Conservation (phyloP, 2,113 vertebrate genomes). For the Python bivittatus region DNA sequence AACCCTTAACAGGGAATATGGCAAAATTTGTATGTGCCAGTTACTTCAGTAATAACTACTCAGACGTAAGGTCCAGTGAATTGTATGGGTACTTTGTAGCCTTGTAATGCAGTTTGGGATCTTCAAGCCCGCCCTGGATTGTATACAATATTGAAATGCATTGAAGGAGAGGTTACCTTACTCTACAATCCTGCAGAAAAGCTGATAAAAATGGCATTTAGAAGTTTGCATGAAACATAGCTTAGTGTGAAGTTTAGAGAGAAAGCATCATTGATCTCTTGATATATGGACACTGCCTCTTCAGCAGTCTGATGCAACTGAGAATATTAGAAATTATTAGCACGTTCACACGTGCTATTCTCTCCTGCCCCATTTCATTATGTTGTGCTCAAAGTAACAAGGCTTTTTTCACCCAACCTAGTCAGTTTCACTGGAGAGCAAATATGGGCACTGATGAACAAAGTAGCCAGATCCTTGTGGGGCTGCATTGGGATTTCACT, state of each 20-base stretch:
- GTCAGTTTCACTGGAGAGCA: not conserved
- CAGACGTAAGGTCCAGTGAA: not conserved
- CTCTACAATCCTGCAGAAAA: not conserved
- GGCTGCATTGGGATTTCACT: not conserved
- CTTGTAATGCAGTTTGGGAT: not conserved
- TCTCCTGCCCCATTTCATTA: not conserved
- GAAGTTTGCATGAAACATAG: not conserved
- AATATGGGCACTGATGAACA: too few species aligned
- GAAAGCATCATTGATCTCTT: not conserved
- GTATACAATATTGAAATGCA: not conserved
- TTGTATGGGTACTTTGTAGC: not conserved
- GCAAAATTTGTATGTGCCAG: not conserved
- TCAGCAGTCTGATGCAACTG: not conserved
- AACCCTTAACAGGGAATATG: not conserved
- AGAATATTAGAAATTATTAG: not conserved
- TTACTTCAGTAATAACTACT: not conserved
- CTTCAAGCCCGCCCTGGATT: not conserved
- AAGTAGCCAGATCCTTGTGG: not conserved
- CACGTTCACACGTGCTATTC: not conserved
- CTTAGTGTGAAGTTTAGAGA: not conserved
- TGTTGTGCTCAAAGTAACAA: not conserved
- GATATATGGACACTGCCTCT: not conserved
- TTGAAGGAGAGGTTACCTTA: not conserved
- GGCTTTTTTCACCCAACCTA: not conserved
- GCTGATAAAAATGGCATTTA: not conserved